Percentiles rank a stretch among this genome's conserved stretches.
These are phyloP conservation scores for Tetragnatha montana DNA, from an alignment of 2,888 invertebrate species.

Conservation along the genomic window DNA sequence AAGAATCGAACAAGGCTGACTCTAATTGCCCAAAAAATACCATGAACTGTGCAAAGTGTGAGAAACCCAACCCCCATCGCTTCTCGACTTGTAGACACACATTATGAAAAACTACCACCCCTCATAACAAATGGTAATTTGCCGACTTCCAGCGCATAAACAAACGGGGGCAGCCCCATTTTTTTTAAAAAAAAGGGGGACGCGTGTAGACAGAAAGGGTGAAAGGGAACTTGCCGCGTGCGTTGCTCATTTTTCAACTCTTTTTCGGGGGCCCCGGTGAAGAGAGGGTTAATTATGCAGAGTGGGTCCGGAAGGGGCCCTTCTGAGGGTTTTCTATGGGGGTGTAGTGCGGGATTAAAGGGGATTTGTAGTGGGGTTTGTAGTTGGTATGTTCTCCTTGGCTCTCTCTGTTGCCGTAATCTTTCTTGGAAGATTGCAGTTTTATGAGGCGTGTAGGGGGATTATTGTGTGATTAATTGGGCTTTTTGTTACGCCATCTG, in stretches of 20 bases:
- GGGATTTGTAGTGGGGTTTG: no score
- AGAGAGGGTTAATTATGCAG: constrained; percentile 69
- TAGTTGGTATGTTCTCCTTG: no score
- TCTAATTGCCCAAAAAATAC: neutral
- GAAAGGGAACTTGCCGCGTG: constrained; percentile 60
- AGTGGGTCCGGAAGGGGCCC: constrained; percentile 51
- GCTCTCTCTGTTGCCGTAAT: no score
- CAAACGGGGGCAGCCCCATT: neutral
- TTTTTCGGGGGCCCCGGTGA: constrained; percentile 47
- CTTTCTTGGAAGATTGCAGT: no score
- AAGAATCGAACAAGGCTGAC: neutral
- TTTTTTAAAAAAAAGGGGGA: neutral
- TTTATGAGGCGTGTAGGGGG: no score
- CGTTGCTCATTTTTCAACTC: constrained; percentile 60
- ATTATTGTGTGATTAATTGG: no score
- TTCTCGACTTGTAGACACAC: neutral
- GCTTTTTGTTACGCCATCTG: no score
- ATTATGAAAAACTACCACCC: neutral
- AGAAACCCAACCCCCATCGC: neutral
- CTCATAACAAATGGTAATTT: constrained; percentile 10
- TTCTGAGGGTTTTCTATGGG: no score
- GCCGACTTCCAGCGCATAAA: neutral
- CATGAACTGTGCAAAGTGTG: neutral
- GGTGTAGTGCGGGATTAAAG: no score
- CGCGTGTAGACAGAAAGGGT: constrained; percentile 50